A percentile compares a stretch with the other conserved stretches of the same genome.
These are phyloP conservation scores for Euzophera pinguis DNA, from an alignment of 2,888 invertebrate genomes.

Conservation along the genomic window DNA sequence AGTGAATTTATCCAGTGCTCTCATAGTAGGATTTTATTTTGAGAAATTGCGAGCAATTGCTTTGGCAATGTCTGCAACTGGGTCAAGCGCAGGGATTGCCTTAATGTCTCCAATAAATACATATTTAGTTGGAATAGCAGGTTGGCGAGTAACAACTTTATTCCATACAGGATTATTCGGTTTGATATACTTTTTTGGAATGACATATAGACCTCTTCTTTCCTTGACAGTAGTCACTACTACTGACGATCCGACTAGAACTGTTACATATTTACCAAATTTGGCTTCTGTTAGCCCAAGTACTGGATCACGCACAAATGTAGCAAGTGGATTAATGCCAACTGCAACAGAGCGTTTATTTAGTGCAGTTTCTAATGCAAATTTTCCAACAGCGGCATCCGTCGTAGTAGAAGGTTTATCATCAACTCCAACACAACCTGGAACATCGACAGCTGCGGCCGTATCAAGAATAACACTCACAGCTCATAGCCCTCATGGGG, in stretches of 20 bases:
- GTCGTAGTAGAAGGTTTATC: slow-evolving; percentile 43
- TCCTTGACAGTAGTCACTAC: slow-evolving; percentile 53
- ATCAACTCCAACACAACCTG: slow-evolving; percentile 34
- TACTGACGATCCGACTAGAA: slow-evolving; percentile 53
- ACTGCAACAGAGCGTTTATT: slow-evolving; percentile 43
- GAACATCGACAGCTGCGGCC: slow-evolving; percentile 42
- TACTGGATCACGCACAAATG: slow-evolving; percentile 31
- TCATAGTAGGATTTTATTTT: slow-evolving; percentile 71
- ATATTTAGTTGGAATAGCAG: slow-evolving; percentile 46
- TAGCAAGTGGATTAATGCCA: slow-evolving; percentile 28
- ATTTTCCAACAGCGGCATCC: slow-evolving; percentile 63
- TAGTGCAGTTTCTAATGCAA: slow-evolving; percentile 42
- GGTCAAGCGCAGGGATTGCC: slow-evolving; percentile 64
- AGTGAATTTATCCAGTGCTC: slow-evolving; percentile 50
- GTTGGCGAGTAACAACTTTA: slow-evolving; percentile 58
- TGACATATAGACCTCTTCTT: slow-evolving; percentile 59
- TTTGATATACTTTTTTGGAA: slow-evolving; percentile 50
- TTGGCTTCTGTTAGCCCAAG: slow-evolving; percentile 38
- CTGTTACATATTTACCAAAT: slow-evolving; percentile 65
- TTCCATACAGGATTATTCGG: slow-evolving; percentile 61
- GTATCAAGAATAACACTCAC: slow-evolving; percentile 51
- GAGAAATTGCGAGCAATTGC: slow-evolving; percentile 59
- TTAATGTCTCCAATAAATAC: slow-evolving; percentile 53
- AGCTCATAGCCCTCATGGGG: slow-evolving; percentile 47
- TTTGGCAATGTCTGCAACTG: slow-evolving; percentile 50